These are phyloP conservation scores for Acanthornis magna DNA, from an alignment of 2,797 vertebrate genomes.

Conservation along the genomic window DNA sequence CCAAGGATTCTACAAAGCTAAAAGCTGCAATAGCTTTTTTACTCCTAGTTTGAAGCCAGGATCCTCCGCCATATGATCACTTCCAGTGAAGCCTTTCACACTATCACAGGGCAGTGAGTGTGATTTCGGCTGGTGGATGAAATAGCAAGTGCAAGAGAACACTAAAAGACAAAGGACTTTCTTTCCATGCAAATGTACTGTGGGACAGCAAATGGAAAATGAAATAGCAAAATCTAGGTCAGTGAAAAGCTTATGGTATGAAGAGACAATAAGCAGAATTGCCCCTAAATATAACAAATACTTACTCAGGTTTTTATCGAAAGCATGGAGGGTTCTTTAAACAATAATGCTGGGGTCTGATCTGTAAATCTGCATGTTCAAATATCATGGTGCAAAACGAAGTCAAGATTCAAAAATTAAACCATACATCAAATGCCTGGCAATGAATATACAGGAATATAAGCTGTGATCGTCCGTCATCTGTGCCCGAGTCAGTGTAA, in stretches of 20 bases:
- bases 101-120: not conserved
- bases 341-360: not conserved
- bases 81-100: not conserved
- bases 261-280: conserved; percentile 48
- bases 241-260: conserved; percentile 37
- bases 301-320: conserved; percentile 40
- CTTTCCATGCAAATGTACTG: conserved; percentile 7
- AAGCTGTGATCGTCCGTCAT: rapidly evolving
- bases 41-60: not conserved
- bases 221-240: conserved; percentile 59
- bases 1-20: not conserved
- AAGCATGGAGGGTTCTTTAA: conserved; percentile 20
- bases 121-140: not conserved
- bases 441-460: rapidly evolving
- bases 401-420: not conserved
- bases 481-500: not conserved
- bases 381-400: not conserved
- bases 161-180: conserved; percentile 16
- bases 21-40: not conserved
- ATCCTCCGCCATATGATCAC: not conserved
- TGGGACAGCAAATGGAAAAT: conserved; percentile 27
- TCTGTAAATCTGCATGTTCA: not conserved
- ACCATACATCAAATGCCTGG: not conserved
- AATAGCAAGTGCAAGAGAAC: not conserved
- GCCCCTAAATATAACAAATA: conserved; percentile 61